phyloP scores from a whole-genome alignment of 2,113 vertebrate species.

The Gracilinanus agilis region DNA sequence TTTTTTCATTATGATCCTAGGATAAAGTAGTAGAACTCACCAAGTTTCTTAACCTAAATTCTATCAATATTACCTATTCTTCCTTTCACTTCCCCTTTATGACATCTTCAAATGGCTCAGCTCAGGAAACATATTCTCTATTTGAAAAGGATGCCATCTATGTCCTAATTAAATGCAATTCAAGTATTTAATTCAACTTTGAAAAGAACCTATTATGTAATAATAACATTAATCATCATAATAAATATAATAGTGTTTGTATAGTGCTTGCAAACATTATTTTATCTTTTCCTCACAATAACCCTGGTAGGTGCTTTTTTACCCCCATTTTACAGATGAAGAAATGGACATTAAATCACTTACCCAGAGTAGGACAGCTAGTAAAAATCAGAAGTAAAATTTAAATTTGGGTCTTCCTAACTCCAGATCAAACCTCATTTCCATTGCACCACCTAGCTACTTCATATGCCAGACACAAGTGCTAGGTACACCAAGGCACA shows the following conservation, averaged over 20 bases:
- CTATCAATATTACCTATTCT: neutral
- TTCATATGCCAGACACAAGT: neutral
- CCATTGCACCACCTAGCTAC: neutral
- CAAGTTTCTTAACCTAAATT: neutral
- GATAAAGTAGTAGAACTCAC: constrained; percentile 15
- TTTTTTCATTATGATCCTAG: neutral
- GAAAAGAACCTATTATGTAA: neutral
- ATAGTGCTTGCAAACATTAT: neutral
- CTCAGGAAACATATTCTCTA: neutral
- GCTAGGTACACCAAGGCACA: neutral
- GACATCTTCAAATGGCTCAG: neutral
- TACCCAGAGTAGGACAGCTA: neutral
- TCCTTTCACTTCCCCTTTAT: neutral
- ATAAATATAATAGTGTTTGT: neutral
- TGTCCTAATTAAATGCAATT: neutral
- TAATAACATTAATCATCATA: neutral
- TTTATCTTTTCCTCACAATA: neutral
- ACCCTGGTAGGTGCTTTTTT: neutral
- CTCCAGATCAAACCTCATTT: neutral
- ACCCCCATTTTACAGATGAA: neutral
- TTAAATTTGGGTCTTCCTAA: neutral
- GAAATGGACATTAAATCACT: neutral
- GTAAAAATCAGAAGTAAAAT: neutral
- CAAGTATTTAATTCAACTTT: neutral
- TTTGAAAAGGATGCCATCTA: neutral